Base-by-base conservation (phyloP, 92 coral and sea anemone species). In the Porites evermanni region DNA sequence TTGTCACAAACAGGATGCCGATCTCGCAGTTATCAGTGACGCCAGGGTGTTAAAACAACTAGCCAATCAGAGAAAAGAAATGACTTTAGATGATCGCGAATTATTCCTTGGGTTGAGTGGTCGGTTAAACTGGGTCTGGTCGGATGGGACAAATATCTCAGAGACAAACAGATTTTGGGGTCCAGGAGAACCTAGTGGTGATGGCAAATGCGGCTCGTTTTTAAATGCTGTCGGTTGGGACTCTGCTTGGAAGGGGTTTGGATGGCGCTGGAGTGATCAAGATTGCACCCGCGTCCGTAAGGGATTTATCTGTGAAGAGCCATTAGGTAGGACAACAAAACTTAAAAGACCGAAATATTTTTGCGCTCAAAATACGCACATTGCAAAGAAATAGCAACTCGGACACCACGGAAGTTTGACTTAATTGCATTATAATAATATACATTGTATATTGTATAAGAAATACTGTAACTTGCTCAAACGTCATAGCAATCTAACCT, bases 241-340 rank as follows among this genome's bases (percentile, higher is more conserved):
- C 59, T 72, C 87, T 2, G 65, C 51, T 3, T 83, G 87, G 87
- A 14, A 29, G 12, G 87, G 87, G 13, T 72, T 50, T 68, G 87
- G 87, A 19, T 83, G 87, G 87, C 78, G 87, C 6, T 83, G 87
- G 87, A 83, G 72, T 64, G 87, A 83, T 58, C 9, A 44, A 56
- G 8, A 7, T 1, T 83, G 87, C 29, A 59, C 47, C 51, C 47
- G 47, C 6, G 16, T 4, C 66, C 47, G 3, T 0, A 2, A 12
- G 4, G 87, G 87, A 12, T 83, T 71, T 52, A 83, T 83, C 75
- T 83, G 87, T 64, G 79, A 83, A 51, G 69, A 83, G 75, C 53
- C 65, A 7, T 51, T 80, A 3, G 85, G 85, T 80, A 66, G 54
- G 84, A 26, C 18, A 17, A 1, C 17, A 32, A 32, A 47, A n/a